A percentile compares a stretch with the other conserved stretches of the same genome.
Evolutionary conservation across 2,888 invertebrate species (phyloP).

Genomic region (Watsonalla cultraria): DNA sequence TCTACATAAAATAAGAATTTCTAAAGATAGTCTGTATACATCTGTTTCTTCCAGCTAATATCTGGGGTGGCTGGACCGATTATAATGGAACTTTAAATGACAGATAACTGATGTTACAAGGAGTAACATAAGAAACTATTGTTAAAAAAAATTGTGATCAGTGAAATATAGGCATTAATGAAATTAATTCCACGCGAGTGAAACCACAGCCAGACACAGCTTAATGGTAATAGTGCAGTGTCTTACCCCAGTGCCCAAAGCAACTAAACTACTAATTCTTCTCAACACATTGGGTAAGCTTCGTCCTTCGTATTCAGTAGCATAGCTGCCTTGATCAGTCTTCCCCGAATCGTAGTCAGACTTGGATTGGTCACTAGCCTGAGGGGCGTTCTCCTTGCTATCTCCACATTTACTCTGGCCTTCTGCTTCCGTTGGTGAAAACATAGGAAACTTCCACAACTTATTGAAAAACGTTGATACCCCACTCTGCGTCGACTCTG

Average conservation of each 20-base stretch:
- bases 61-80: no score
- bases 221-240: no score
- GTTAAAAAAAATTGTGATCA: no score
- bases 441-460: constrained; percentile 84
- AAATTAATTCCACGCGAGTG: no score
- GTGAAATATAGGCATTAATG: no score
- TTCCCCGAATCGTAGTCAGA: constrained; percentile 46
- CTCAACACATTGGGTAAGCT: constrained; percentile 92
- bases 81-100: no score
- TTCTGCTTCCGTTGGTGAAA: constrained; percentile 58
- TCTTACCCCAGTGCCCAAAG: constrained; percentile 87
- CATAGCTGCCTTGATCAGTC: constrained; percentile 57
- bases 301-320: constrained; percentile 83
- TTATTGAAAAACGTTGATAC: constrained; percentile 86
- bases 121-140: no score
- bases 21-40: no score
- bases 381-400: constrained; percentile 29
- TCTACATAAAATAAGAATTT: no score
- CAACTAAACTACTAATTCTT: constrained; percentile 91
- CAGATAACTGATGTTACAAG: no score
- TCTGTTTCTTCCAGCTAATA: no score
- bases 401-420: constrained; percentile 32
- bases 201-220: no score
- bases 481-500: constrained; percentile 85
- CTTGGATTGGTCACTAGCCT: constrained; percentile 32